Conservation (phyloP, 2,113 vertebrate genomes). For the Manacus vitellinus region DNA sequence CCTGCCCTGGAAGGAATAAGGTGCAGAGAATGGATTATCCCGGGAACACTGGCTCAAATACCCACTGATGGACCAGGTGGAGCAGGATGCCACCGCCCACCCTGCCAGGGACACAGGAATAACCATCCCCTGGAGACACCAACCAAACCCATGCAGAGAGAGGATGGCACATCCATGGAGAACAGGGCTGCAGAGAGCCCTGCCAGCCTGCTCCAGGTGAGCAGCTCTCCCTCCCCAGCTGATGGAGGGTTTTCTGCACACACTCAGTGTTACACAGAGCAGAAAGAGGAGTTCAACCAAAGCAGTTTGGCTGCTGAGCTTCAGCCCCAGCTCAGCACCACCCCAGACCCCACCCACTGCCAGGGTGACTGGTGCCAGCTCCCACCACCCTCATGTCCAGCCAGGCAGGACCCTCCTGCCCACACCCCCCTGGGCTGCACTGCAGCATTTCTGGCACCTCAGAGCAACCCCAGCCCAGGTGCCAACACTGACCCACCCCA, state of each 20-base stretch:
- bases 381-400: background rate
- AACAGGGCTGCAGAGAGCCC: background rate
- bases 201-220: background rate
- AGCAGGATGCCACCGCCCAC: background rate
- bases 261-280: background rate
- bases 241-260: fast-evolving
- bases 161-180: background rate
- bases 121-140: background rate
- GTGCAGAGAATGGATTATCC: background rate
- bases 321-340: background rate
- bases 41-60: fast-evolving
- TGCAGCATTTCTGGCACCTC: background rate
- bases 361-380: fast-evolving
- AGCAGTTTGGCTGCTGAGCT: background rate
- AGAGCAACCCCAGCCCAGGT: background rate
- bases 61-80: background rate
- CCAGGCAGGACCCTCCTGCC: background rate
- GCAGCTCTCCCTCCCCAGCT: background rate
- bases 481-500: background rate
- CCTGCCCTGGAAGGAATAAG: fast-evolving
- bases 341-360: fast-evolving
- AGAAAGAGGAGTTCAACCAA: background rate
- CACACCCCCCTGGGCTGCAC: background rate
- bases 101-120: background rate
- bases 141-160: fast-evolving